These are phyloP conservation scores for Cynopterus brachyotis DNA, from an alignment of 2,113 vertebrate species.

Conservation along the genomic window DNA sequence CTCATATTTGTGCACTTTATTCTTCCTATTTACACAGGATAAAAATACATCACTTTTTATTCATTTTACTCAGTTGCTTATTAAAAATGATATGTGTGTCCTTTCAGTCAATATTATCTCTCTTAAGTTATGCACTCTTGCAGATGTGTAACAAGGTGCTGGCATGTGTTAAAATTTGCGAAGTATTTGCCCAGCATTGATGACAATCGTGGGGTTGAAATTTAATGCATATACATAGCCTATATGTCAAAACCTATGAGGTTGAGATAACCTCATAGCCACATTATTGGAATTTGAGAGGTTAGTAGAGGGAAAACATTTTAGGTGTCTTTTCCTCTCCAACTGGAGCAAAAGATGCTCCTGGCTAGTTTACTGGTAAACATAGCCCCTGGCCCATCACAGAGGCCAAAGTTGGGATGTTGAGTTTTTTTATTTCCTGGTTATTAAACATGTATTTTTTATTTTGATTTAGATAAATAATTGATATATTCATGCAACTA, in stretches of 20 bases:
- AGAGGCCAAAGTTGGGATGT: neutral
- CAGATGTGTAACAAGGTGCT: neutral
- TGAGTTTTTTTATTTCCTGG: neutral
- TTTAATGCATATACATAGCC: neutral
- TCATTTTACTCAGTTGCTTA: neutral
- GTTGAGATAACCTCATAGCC: neutral
- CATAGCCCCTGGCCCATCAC: neutral
- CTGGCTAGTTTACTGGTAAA: neutral
- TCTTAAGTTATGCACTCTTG: neutral
- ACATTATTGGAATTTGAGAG: neutral
- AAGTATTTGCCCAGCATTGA: neutral
- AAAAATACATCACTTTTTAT: neutral
- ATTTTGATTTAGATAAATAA: conserved; percentile 44
- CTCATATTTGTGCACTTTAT: neutral
- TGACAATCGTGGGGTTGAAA: neutral
- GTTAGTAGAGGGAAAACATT: neutral
- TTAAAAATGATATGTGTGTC: neutral
- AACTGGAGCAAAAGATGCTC: neutral
- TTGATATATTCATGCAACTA: neutral
- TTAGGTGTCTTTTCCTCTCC: neutral
- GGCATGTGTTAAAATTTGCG: neutral
- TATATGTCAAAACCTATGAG: neutral
- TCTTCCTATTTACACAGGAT: neutral
- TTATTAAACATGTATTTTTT: conserved; percentile 15
- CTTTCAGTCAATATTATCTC: neutral